Base-by-base conservation (phyloP, 2,797 vertebrate genomes). In the Megalops cyprinoides region DNA sequence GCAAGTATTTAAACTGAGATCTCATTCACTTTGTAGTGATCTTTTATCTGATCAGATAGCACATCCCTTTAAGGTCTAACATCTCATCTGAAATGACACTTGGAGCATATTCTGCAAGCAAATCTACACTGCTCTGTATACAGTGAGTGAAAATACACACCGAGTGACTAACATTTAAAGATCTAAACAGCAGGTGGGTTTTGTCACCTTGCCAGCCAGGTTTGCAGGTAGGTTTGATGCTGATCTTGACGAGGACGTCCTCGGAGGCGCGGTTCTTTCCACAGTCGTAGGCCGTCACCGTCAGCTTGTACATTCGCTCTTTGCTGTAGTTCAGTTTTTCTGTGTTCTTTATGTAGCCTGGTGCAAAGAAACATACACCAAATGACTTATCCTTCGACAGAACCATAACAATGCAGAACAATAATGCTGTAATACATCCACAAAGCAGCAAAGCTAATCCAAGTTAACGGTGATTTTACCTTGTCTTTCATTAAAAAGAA, bases 331-430 rank as follows among this genome's bases (percentile, higher is more conserved):
- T 97, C 60, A 99, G 91, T 88, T 98, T 98, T 86, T 99, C 98
- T 0, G 97, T 98, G 94, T 97, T 99, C 90, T 96, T 98, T 86
- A 99, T 96, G 39, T 96, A 98, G 83, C 98, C 98, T 99, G 88
- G 73, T 12, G 28, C 37, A n/a, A 0, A 3, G 56, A 15, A 34
- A 44, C 39, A 65, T 25, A n/a, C 7, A 2, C 10, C 37, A 51
- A 74, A 74, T 18, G 12, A 75, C 23, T 25, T 75, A 25, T 9
- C 53, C 14, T 46, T 20, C 28, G 10, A 53, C 10, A 53, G 6
- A 53, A 53, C 6, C n/a, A n/a, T n/a, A n/a, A n/a, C n/a, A n/a
- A n/a, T n/a, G n/a, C n/a, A n/a, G n/a, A 65, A 31, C 60, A 34
- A 3, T 31, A 6, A 15, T 10, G n/a, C 15, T 31, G 7, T 34